These are phyloP conservation scores for Helarctos malayanus DNA, from an alignment of 2,797 vertebrate genomes.

Conservation along the genomic window DNA sequence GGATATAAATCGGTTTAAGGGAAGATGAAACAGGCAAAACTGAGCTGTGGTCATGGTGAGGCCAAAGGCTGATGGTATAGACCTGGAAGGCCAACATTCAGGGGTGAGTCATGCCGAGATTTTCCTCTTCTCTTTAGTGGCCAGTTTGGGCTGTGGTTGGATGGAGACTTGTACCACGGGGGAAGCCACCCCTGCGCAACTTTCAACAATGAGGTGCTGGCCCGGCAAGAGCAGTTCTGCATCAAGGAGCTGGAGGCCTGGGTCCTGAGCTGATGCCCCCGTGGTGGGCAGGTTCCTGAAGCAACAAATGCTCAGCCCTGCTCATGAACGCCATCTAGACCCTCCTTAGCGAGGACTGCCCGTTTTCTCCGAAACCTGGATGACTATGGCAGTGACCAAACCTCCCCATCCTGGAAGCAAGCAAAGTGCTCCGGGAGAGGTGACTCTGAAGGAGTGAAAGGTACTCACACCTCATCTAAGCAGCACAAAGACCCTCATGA, in stretches of 20 bases:
- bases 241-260: conserved; percentile 88
- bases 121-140: conserved; percentile 78
- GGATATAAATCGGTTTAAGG: neutral
- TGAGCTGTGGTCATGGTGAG: too few relatives aligned
- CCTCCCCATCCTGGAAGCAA: neutral
- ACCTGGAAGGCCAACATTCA: neutral
- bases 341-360: neutral
- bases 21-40: neutral
- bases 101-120: neutral
- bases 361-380: neutral
- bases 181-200: conserved; percentile 89
- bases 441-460: neutral
- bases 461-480: neutral
- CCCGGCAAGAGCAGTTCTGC: conserved; percentile 86
- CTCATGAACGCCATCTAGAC: accelerated
- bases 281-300: accelerated
- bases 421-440: neutral
- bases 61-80: neutral
- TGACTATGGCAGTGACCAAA: neutral
- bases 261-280: conserved; percentile 82
- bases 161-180: conserved; percentile 86
- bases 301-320: neutral
- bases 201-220: conserved; percentile 87
- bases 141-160: conserved; percentile 89
- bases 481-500: neutral